These are phyloP conservation scores for Tachyglossus aculeatus DNA, from an alignment of 2,797 vertebrate species.

Conservation along the genomic window DNA sequence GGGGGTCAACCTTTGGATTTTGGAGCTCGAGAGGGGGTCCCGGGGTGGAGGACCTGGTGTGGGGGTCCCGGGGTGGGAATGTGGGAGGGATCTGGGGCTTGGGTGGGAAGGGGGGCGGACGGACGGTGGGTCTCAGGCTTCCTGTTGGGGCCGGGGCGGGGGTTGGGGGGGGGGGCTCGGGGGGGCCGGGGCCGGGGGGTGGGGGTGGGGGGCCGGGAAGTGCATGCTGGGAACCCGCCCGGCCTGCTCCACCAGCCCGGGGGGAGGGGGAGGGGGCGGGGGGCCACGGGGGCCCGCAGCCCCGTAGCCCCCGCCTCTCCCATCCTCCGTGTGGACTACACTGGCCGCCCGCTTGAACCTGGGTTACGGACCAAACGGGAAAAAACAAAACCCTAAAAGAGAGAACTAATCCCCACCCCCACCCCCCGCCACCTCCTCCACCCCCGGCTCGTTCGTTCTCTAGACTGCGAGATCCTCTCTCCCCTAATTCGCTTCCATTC, in stretches of 20 bases:
- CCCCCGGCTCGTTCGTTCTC: background rate
- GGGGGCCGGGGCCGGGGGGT: too few relatives aligned
- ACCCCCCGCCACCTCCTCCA: background rate
- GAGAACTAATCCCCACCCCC: background rate
- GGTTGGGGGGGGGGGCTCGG: too few relatives aligned
- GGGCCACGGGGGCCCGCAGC: slow-evolving; percentile 31
- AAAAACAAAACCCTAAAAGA: too few relatives aligned
- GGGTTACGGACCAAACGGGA: too few relatives aligned
- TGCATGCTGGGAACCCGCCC: slow-evolving; percentile 39
- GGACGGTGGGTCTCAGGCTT: too few relatives aligned
- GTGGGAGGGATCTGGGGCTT: slow-evolving; percentile 19
- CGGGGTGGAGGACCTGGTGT: too few relatives aligned
- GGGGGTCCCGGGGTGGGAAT: background rate
- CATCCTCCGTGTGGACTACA: too few relatives aligned
- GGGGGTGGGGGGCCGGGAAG: slow-evolving; percentile 55
- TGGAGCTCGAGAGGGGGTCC: slow-evolving; percentile 50
- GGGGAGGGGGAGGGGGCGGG: slow-evolving; percentile 17
- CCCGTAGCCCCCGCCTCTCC: slow-evolving; percentile 27
- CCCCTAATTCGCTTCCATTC: too few relatives aligned
- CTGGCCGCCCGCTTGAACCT: too few relatives aligned
- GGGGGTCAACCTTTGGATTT: slow-evolving; percentile 60
- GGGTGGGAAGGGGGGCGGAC: slow-evolving; percentile 12
- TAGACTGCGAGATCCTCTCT: background rate
- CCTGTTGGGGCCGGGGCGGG: too few relatives aligned
- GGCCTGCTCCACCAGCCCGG: background rate